Percentiles rank a stretch among this genome's conserved stretches.
Evolutionary conservation across 2,113 vertebrate genomes (phyloP).

Genomic region (Grammomys surdaster): DNA sequence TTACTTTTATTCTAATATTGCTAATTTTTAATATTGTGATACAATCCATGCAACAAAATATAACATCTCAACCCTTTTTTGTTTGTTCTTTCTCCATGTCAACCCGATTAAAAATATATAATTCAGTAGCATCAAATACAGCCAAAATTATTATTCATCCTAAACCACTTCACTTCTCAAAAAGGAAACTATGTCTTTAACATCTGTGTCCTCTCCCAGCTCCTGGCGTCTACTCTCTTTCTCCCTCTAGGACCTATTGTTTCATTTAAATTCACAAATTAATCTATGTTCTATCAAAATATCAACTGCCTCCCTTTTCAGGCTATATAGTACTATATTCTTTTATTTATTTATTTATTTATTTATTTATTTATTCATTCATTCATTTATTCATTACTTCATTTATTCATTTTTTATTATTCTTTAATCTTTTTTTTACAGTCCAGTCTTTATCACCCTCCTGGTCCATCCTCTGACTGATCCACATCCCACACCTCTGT

Average conservation of each 20-base stretch:
- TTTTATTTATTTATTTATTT: not conserved
- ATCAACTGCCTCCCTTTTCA: constrained; percentile 1
- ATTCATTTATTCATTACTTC: constrained; percentile 7
- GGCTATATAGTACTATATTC: not conserved
- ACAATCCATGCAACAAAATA: not conserved
- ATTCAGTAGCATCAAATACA: not conserved
- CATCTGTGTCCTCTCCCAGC: not conserved
- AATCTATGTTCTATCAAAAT: not conserved
- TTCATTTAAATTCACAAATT: constrained; percentile 1
- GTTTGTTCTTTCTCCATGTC: too few relatives aligned
- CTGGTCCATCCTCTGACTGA: too few relatives aligned
- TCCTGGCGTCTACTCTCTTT: not conserved
- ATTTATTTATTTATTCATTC: not conserved
- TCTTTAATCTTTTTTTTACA: too few relatives aligned
- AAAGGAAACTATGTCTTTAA: not conserved
- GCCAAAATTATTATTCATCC: not conserved
- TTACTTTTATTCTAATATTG: not conserved
- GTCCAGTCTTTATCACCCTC: too few relatives aligned
- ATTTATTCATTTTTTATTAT: constrained; percentile 50
- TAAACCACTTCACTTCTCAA: not conserved
- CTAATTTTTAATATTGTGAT: not conserved
- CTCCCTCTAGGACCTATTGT: not conserved
- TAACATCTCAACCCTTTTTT: not conserved
- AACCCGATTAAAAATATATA: not conserved
- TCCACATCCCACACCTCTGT: too few relatives aligned